Evolutionary conservation across 2,888 invertebrate genomes (phyloP), one percentile per base, ranked within the genome.

Genomic region (Pemphredon lugubris): DNA sequence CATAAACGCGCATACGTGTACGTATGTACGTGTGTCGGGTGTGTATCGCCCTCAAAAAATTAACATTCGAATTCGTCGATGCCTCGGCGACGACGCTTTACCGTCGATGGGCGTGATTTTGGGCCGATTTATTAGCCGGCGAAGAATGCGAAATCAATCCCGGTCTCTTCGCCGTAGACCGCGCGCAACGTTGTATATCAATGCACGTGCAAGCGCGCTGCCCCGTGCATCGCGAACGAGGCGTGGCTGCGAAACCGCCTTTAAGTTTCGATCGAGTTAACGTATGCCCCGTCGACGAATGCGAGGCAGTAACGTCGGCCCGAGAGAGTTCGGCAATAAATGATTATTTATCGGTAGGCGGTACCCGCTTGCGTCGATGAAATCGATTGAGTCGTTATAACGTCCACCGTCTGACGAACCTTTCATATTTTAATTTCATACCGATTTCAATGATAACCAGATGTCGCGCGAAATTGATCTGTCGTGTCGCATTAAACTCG

Each of bases 281-380:
- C 34, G 34, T 34, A 6, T 47, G 14, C 30, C 14, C 30, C 30
- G 30, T 30, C 47, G 47, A 9, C 9, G 2, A 47, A 2, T 14
- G 26, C 26, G 30, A 47, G 44, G 3, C 11, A 6, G 13, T n/a
- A 21, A 45, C 42, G 34, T 44, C 48, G 42, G 50, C 69, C 63
- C 65, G 54, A 58, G 61, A 48, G 42, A 14, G 34, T 40, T 47
- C 40, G 59, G 68, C 60, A 76, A 79, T 79, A 82, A 83, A 82
- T 73, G 59, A 75, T 80, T 83, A 83, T 83, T 83, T 82, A 83
- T 83, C 48, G 76, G 71, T 77, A 60, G 81, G 82, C 81, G 83
- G 69, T 73, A 61, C 68, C 44, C 51, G 63, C 57, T n/a, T n/a
- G 57, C 26, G 34, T 58, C 67, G 42, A 16, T 14, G 58, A 58